Conservation (phyloP, 2,888 invertebrate genomes). For the Eristalis arbustorum region DNA sequence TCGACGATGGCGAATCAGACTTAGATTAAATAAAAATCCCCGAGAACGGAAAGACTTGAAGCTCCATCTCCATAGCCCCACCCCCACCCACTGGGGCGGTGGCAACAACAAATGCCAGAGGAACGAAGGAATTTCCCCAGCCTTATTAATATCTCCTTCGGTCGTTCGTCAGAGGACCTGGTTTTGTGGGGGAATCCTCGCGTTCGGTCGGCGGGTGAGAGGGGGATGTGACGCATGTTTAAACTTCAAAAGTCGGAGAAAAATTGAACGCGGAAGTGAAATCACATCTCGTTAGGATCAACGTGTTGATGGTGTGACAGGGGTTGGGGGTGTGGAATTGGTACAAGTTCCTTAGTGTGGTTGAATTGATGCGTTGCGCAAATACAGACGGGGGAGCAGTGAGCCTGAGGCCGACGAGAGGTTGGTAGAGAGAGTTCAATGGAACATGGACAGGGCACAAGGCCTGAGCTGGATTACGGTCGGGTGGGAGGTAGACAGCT, state of each 20-base stretch:
- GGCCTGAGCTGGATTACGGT: conserved; percentile 43
- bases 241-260: conserved; percentile 63
- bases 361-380: conserved; percentile 62
- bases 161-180: conserved; percentile 8
- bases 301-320: conserved; percentile 52
- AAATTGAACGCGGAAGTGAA: conserved; percentile 68
- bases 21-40: conserved; percentile 64
- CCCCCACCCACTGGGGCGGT: not conserved
- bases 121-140: not conserved
- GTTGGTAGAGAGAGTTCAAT: conserved; percentile 46
- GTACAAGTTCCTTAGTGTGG: conserved; percentile 53
- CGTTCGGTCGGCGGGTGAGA: not conserved
- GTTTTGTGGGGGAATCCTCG: conserved; percentile 13
- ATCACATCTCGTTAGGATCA: conserved; percentile 72
- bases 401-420: not conserved
- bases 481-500: not conserved
- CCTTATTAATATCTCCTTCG: conserved; percentile 53
- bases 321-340: conserved; percentile 17
- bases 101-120: not conserved
- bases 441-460: conserved; percentile 53
- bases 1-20: conserved; percentile 45
- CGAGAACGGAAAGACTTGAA: not conserved
- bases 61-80: not conserved
- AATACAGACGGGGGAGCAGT: conserved; percentile 35
- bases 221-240: conserved; percentile 61